Evolutionary conservation across 2,113 vertebrate species (phyloP), one percentile per base, ranked within the genome.

Genomic region (Crotalus tigris): DNA sequence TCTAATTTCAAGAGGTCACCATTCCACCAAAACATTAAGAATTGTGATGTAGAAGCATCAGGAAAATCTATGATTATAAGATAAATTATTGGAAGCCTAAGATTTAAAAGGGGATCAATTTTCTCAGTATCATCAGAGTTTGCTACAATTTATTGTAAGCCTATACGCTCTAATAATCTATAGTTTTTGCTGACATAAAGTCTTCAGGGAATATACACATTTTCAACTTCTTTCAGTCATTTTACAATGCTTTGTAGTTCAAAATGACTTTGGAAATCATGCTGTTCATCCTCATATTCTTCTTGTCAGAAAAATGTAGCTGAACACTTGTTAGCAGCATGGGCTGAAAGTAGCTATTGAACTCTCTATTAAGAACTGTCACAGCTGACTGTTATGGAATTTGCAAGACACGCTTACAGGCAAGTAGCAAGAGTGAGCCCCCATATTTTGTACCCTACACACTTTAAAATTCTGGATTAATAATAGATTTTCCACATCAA

Each of bases 161-260:
- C 9, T 44, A 26, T 90, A 29, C 81, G 29, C 53, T 59, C 6
- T 92, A 88, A 90, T 39, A 85, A 11, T 87, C 55, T 49, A 2
- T 6, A 44, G 4, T 44, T 93, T 90, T 87, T 90, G 59, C 58
- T 33, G 1, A 92, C 61, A 26, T 44, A 86, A 94, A 29, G 39
- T 59, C 58, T 85, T 90, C 29, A 21, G 0, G 54, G 92, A 91
- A 1, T 13, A 4, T 85, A 87, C 24, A 91, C 10, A 57, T 93
- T 90, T 94, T 93, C 93, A 93, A 33, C 85, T 23, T 91, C 88
- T 93, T 89, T 93, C 23, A 94, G 17, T 5, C 21, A 95, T 85
- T n/a, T 53, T 88, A 15, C n/a, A 93, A 75, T 92, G 29, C 92
- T 58, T 93, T 91, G 13, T 61, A 94, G 58, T 55, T 92, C 9